Evolutionary conservation across 2,888 invertebrate genomes (phyloP).

Genomic region (Leucophenga maculata): DNA sequence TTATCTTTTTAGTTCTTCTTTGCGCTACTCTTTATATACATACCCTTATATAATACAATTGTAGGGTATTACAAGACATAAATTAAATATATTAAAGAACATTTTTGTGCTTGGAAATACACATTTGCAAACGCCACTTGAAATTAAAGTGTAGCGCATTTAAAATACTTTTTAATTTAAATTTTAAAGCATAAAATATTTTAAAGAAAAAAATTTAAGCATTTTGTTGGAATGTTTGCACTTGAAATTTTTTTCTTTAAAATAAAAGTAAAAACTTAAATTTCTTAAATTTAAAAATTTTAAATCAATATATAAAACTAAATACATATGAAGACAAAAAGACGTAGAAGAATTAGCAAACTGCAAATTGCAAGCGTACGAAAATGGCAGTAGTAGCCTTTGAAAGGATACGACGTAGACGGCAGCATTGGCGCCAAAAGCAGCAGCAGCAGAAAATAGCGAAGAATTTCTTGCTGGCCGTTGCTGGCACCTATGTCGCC

Average conservation of each 20-base stretch:
- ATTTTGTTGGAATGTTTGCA: slow-evolving; percentile 5
- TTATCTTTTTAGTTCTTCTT: too few species aligned
- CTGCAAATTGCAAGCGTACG: slow-evolving; percentile 17
- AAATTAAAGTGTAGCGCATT: not conserved
- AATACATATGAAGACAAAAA: not conserved
- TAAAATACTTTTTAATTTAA: not conserved
- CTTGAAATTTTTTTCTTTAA: slow-evolving; percentile 6
- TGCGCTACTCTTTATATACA: too few species aligned
- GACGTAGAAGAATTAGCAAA: slow-evolving; percentile 11
- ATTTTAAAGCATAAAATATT: not conserved
- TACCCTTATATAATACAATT: too few species aligned
- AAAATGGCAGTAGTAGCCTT: slow-evolving; percentile 3
- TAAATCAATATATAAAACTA: slow-evolving; percentile 1
- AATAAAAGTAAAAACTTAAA: not conserved
- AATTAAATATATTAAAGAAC: too few species aligned
- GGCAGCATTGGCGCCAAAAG: not conserved
- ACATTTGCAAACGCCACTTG: too few species aligned
- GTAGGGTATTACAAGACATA: too few species aligned
- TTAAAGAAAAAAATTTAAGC: not conserved
- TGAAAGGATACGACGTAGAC: not conserved
- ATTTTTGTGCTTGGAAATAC: too few species aligned
- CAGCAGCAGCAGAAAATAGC: slow-evolving; percentile 7
- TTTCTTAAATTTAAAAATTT: not conserved
- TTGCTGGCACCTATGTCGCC: too few species aligned
- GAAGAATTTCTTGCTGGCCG: slow-evolving; percentile 9